These are phyloP conservation scores for Hemiscyllium ocellatum DNA, from an alignment of 2,113 vertebrate species.

Conservation along the genomic window DNA sequence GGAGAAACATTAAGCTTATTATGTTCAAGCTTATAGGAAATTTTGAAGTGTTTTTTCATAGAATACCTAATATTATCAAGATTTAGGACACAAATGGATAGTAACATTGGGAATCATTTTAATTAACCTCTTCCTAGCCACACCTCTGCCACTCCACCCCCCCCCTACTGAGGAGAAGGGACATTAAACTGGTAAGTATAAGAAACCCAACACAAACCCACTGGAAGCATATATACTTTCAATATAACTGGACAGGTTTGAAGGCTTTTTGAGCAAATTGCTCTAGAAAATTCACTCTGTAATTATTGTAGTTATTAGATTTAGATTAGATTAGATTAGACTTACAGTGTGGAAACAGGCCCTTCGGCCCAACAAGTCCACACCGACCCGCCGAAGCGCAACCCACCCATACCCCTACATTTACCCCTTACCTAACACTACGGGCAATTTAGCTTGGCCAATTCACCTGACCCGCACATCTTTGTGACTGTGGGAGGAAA, in stretches of 20 bases:
- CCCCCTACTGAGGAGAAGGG: background rate
- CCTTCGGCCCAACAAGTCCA: too few relatives aligned
- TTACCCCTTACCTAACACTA: too few relatives aligned
- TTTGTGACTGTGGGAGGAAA: too few relatives aligned
- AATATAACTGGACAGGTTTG: background rate
- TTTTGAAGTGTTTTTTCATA: background rate
- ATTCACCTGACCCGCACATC: too few relatives aligned
- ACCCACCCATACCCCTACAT: too few relatives aligned
- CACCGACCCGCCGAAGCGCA: too few relatives aligned
- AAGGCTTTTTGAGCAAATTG: background rate
- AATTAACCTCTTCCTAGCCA: background rate
- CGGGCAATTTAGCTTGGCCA: too few relatives aligned
- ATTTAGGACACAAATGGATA: background rate
- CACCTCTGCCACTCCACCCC: too few relatives aligned
- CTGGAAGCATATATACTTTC: background rate
- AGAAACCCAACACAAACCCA: background rate
- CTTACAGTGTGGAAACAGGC: too few relatives aligned
- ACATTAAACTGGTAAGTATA: background rate
- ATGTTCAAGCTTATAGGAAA: background rate
- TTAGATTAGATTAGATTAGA: too few relatives aligned
- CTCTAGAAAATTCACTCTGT: background rate
- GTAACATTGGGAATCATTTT: background rate
- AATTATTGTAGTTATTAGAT: background rate
- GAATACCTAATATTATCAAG: background rate
- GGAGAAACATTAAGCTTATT: background rate